Evolutionary conservation across 2,797 vertebrate species (phyloP).

Genomic region (Brachyrhaphis roseni): DNA sequence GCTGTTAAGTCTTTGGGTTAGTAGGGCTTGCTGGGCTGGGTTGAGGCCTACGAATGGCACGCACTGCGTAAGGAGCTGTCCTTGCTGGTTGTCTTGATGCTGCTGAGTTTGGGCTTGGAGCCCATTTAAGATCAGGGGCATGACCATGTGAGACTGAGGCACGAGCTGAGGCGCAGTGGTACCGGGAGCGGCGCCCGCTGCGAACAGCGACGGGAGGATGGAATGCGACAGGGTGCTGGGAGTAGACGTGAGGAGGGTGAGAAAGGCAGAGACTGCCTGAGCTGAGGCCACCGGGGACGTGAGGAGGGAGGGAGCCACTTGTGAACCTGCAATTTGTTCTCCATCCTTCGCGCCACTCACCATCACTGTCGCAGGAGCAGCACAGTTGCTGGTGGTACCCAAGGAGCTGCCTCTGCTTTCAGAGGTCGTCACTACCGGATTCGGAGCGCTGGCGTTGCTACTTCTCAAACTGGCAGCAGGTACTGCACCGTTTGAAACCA

Average conservation of each 20-base stretch:
- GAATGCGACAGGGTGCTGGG: conserved; percentile 79
- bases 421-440: conserved; percentile 59
- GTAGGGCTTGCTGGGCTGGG: conserved; percentile 83
- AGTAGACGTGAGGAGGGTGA: conserved; percentile 83
- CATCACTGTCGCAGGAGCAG: conserved; percentile 72
- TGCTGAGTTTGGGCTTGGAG: conserved; percentile 80
- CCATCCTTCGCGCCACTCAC: conserved; percentile 75
- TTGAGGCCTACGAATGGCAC: conserved; percentile 83
- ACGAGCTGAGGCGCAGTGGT: conserved; percentile 77
- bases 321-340: conserved; percentile 76
- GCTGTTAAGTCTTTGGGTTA: conserved; percentile 83
- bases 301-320: conserved; percentile 78
- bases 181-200: conserved; percentile 70
- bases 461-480: conserved; percentile 56
- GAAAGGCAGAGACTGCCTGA: conserved; percentile 84
- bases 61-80: conserved; percentile 81
- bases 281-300: conserved; percentile 83
- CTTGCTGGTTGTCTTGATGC: conserved; percentile 77
- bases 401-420: conserved; percentile 67
- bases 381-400: conserved; percentile 69
- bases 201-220: conserved; percentile 78
- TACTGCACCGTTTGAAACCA: conserved; percentile 64
- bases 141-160: conserved; percentile 84
- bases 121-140: conserved; percentile 84
- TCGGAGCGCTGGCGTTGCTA: conserved; percentile 56